Conservation (phyloP, 2,113 vertebrate genomes). For the Grantiella picta region DNA sequence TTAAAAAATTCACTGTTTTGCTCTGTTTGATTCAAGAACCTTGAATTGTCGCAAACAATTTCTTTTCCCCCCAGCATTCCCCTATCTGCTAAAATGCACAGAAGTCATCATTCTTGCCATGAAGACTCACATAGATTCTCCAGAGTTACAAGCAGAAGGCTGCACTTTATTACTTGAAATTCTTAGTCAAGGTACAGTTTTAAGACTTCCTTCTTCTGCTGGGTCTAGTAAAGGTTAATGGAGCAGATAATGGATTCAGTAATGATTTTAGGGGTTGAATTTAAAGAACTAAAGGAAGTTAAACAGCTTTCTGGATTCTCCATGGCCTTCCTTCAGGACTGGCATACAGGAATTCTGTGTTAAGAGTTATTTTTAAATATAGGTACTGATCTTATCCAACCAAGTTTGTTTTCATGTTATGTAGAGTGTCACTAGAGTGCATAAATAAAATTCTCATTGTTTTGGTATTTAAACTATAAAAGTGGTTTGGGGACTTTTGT, state of each 20-base stretch:
- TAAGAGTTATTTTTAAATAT: neutral
- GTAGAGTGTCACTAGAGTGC: neutral
- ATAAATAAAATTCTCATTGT: neutral
- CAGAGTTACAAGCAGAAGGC: conserved; percentile 47
- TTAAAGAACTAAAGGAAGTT: neutral
- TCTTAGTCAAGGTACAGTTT: conserved; percentile 43
- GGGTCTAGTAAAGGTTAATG: neutral
- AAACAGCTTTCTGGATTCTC: neutral
- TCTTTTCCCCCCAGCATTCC: conserved; percentile 19
- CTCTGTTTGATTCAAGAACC: neutral
- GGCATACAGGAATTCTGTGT: neutral
- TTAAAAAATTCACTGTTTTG: neutral
- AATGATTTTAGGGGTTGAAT: neutral
- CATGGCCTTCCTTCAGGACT: neutral
- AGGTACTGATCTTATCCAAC: neutral
- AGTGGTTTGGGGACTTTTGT: neutral
- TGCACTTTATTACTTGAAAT: conserved; percentile 62
- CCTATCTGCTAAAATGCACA: neutral
- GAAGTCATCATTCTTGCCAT: conserved; percentile 6
- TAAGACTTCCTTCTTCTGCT: neutral
- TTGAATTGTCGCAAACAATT: neutral
- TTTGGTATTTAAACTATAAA: neutral
- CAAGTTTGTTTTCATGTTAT: neutral
- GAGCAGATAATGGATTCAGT: neutral
- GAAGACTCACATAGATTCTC: conserved; percentile 43